Conservation (phyloP, 2,888 invertebrate genomes). For the Drosophila falleni region DNA sequence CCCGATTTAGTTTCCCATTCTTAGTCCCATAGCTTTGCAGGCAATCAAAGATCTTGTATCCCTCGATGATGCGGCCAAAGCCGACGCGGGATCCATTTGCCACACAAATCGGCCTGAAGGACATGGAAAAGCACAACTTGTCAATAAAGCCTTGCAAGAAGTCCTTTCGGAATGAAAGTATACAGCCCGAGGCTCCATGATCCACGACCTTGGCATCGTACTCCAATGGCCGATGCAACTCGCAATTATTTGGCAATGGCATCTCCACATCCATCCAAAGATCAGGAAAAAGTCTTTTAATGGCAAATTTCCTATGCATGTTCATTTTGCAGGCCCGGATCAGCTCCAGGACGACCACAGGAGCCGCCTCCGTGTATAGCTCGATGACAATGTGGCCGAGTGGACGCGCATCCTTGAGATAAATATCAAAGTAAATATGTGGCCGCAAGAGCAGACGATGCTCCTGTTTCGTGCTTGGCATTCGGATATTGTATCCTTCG, state of each 20-base stretch:
- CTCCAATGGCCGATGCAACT: constrained; percentile 49
- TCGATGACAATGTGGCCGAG: constrained; percentile 71
- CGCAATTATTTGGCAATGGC: constrained; percentile 7
- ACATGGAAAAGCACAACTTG: constrained; percentile 66
- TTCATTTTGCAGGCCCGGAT: constrained; percentile 56
- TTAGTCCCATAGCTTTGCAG: constrained; percentile 78
- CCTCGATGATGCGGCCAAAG: constrained; percentile 75
- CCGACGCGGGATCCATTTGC: constrained; percentile 73
- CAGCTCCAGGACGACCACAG: constrained; percentile 71
- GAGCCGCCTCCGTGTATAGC: constrained; percentile 77
- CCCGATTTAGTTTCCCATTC: constrained; percentile 76
- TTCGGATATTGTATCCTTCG: constrained; percentile 36
- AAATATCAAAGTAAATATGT: constrained; percentile 71
- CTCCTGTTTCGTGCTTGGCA: constrained; percentile 53
- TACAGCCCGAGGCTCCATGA: constrained; percentile 47
- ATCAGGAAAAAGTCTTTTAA: constrained; percentile 66
- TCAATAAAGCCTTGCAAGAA: constrained; percentile 51
- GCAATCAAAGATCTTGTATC: constrained; percentile 64
- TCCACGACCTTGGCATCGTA: constrained; percentile 66
- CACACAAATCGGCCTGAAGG: constrained; percentile 71
- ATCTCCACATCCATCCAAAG: constrained; percentile 72
- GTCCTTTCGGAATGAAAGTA: constrained; percentile 65
- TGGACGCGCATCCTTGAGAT: constrained; percentile 61
- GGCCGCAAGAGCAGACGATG: constrained; percentile 70
- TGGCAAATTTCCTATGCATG: constrained; percentile 45